Conservation (phyloP, 2,113 vertebrate genomes). For the Rhinogobius similis region DNA sequence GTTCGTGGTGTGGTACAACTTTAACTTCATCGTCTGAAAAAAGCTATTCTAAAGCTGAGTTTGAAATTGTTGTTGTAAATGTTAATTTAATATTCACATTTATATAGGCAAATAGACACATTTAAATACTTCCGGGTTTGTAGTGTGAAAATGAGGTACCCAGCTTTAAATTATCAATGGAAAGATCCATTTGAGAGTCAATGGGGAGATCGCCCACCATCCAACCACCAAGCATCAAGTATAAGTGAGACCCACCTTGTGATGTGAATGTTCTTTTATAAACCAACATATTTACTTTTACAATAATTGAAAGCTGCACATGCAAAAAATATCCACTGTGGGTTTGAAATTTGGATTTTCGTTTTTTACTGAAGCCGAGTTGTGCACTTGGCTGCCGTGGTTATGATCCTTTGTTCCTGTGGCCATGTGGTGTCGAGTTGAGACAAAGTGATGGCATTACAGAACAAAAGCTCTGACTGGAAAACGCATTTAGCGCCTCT, state of each 20-base stretch:
- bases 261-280: neutral
- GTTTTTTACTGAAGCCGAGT: neutral
- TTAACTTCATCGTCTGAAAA: too few relatives aligned
- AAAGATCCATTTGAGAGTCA: neutral
- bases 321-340: neutral
- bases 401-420: constrained; percentile 5
- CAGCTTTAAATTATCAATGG: too few relatives aligned
- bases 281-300: neutral
- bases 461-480: neutral
- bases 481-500: neutral
- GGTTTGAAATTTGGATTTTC: neutral
- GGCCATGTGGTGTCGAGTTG: neutral
- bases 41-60: too few relatives aligned
- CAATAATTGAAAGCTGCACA: neutral
- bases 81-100: too few relatives aligned
- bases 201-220: too few relatives aligned
- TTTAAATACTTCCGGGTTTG: too few relatives aligned
- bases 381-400: neutral
- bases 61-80: too few relatives aligned
- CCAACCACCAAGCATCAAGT: neutral
- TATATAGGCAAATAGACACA: too few relatives aligned
- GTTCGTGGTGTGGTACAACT: too few relatives aligned
- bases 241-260: too few relatives aligned
- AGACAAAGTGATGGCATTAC: constrained; percentile 2
- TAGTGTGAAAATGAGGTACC: too few relatives aligned